These are phyloP conservation scores for Hemibagrus wyckioides DNA, from an alignment of 2,113 vertebrate species.

Conservation along the genomic window DNA sequence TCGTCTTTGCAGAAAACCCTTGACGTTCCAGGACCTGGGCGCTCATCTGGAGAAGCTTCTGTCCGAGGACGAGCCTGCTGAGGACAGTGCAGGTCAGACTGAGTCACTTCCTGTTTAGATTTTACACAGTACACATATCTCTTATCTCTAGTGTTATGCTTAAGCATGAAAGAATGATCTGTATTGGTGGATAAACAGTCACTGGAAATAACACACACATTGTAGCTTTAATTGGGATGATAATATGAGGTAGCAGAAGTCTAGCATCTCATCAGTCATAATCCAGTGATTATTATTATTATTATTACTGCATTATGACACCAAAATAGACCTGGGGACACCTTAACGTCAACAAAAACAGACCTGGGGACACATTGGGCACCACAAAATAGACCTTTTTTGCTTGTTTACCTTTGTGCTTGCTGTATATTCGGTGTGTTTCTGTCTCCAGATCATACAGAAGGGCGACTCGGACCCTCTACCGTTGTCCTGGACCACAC, in stretches of 20 bases:
- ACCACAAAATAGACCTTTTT: not conserved
- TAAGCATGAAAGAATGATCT: not conserved
- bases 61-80: constrained; percentile 75
- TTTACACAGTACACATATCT: not conserved
- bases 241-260: no score
- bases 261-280: no score
- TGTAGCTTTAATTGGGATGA: no score
- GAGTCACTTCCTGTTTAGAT: not conserved
- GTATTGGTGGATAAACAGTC: not conserved
- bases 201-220: not conserved
- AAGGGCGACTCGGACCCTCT: constrained; percentile 89
- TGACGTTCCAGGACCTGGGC: constrained; percentile 90
- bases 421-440: not conserved
- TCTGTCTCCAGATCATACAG: constrained; percentile 66
- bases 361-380: no score
- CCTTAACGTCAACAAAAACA: no score
- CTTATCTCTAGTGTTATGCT: not conserved
- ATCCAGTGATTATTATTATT: no score
- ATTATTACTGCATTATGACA: no score
- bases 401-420: not conserved
- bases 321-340: no score
- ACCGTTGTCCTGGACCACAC: constrained; percentile 94
- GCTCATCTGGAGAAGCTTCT: constrained; percentile 85
- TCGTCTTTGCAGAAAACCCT: constrained; percentile 77
- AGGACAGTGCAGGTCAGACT: constrained; percentile 79